Evolutionary conservation across 2,113 vertebrate species (phyloP).

Genomic region (Xenus cinereus): DNA sequence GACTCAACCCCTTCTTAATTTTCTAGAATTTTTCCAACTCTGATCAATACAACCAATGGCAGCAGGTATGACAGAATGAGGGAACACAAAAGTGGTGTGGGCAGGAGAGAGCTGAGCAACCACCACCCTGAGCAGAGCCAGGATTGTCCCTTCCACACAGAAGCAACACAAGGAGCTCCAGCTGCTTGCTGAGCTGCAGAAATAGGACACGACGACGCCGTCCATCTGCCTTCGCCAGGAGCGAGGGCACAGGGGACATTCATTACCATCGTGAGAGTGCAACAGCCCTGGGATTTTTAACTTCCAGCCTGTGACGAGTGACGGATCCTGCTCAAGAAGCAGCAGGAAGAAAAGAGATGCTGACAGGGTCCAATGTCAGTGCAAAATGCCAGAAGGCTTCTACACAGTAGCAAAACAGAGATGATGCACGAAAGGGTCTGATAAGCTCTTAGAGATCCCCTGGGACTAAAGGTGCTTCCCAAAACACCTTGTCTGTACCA

Average conservation of each 20-base stretch:
- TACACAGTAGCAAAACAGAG: not conserved
- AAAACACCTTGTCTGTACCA: rapidly evolving
- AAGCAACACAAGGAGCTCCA: not conserved
- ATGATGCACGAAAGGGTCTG: not conserved
- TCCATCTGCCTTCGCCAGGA: not conserved
- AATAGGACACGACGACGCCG: not conserved
- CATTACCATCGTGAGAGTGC: rapidly evolving
- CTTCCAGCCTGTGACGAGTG: not conserved
- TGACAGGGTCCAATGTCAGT: not conserved
- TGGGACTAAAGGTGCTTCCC: not conserved
- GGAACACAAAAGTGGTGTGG: not conserved
- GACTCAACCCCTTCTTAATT: not conserved
- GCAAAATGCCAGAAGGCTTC: not conserved
- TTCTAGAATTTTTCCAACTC: not conserved
- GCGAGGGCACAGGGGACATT: rapidly evolving
- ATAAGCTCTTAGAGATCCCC: not conserved
- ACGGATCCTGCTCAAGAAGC: not conserved
- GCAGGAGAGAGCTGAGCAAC: not conserved
- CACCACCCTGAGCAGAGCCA: not conserved
- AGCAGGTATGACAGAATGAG: not conserved
- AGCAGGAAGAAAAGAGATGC: not conserved
- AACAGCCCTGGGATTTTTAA: not conserved
- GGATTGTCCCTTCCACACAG: not conserved
- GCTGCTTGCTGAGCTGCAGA: not conserved
- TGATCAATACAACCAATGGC: not conserved